Evolutionary conservation across 1,140 invertebrate genomes (phyloP).

Genomic region (Apolygus lucorum): DNA sequence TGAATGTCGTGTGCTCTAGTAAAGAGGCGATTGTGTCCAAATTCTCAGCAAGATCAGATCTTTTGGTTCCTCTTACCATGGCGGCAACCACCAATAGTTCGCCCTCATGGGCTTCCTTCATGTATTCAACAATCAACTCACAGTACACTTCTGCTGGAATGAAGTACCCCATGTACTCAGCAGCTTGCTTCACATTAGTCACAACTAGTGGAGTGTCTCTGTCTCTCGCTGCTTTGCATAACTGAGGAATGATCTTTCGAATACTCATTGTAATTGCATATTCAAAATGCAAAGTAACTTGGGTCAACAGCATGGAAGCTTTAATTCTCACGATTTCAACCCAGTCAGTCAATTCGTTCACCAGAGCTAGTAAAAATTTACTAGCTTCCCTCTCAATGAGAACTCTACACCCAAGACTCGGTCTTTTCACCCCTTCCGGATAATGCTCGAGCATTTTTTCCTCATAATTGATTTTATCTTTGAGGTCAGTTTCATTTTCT

Average conservation of each 20-base stretch:
- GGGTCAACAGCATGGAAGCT: slow-evolving; percentile 59
- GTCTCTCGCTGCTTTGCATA: slow-evolving; percentile 47
- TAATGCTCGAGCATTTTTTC: slow-evolving; percentile 50
- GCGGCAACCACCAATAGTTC: slow-evolving; percentile 44
- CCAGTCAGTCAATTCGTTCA: slow-evolving; percentile 64
- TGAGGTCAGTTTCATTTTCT: slow-evolving; percentile 68
- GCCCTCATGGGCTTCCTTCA: slow-evolving; percentile 46
- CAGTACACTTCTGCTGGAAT: slow-evolving; percentile 50
- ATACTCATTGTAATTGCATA: slow-evolving; percentile 58
- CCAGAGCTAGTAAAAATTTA: slow-evolving; percentile 55
- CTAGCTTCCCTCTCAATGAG: slow-evolving; percentile 58
- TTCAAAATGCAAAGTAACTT: slow-evolving; percentile 59
- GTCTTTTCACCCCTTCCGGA: slow-evolving; percentile 51
- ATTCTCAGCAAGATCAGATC: neutral
- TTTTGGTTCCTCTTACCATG: slow-evolving; percentile 42
- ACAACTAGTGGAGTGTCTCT: slow-evolving; percentile 49
- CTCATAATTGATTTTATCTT: slow-evolving; percentile 62
- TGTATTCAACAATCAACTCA: slow-evolving; percentile 46
- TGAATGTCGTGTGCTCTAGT: slow-evolving; percentile 14
- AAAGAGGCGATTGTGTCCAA: neutral
- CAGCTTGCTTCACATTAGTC: slow-evolving; percentile 49
- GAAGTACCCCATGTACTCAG: slow-evolving; percentile 64
- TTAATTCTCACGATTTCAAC: slow-evolving; percentile 57
- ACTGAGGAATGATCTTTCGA: slow-evolving; percentile 46
- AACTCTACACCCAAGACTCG: slow-evolving; percentile 64